Conservation (phyloP, 2,888 invertebrate species). For the Pristionchus maxplancki region DNA sequence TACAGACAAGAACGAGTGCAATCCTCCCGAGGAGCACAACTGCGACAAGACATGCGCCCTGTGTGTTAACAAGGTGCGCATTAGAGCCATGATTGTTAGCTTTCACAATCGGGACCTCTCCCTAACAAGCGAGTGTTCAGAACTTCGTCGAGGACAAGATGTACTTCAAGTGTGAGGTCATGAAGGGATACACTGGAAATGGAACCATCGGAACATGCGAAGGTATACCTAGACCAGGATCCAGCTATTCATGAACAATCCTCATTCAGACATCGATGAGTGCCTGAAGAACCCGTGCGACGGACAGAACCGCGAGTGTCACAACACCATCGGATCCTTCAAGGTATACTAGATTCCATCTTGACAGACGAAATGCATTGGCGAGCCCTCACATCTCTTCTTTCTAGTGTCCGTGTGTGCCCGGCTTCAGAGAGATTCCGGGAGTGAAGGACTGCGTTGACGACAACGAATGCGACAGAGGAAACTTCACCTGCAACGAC, state of each 20-base stretch:
- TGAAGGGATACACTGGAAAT: slow-evolving; percentile 30
- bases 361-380: neutral
- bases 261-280: slow-evolving; percentile 45
- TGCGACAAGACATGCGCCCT: slow-evolving; percentile 33
- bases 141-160: slow-evolving; percentile 17
- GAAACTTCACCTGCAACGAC: slow-evolving; percentile 50
- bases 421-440: slow-evolving; percentile 39
- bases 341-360: neutral
- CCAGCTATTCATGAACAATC: no score
- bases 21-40: neutral
- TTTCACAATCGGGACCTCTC: no score
- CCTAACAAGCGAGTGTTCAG: neutral
- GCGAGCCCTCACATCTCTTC: no score
- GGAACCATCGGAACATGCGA: slow-evolving; percentile 46
- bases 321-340: slow-evolving; percentile 49
- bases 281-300: slow-evolving; percentile 40
- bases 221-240: neutral
- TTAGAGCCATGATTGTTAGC: no score
- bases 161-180: slow-evolving; percentile 41
- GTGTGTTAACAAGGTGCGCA: slow-evolving; percentile 44
- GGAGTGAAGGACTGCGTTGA: slow-evolving; percentile 44
- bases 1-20: slow-evolving; percentile 50
- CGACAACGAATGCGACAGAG: slow-evolving; percentile 46
- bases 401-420: slow-evolving; percentile 35
- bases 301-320: slow-evolving; percentile 28